Evolutionary conservation across 64 coral and sea anemone genomes (phyloP).

Genomic region (Hydrozoanthus tunicans): DNA sequence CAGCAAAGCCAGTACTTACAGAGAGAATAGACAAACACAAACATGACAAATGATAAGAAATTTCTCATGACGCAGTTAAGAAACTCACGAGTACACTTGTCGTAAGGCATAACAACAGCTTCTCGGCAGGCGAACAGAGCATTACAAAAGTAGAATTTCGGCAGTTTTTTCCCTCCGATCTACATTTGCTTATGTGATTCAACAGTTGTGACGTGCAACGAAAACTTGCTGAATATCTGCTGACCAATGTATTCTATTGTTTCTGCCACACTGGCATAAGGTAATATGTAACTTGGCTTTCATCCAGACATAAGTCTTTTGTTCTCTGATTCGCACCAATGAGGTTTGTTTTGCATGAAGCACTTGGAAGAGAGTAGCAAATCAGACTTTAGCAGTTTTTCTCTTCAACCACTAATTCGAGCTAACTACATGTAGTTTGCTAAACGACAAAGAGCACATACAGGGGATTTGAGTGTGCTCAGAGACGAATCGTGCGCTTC

Average conservation of each 20-base stretch:
- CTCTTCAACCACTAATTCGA: background rate
- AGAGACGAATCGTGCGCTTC: conserved; percentile 7
- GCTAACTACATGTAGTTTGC: background rate
- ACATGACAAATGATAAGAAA: background rate
- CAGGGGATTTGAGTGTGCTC: background rate
- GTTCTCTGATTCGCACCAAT: conserved; percentile 28
- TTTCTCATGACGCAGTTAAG: conserved; percentile 44
- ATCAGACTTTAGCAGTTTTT: conserved; percentile 1
- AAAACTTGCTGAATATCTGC: background rate
- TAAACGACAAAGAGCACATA: background rate
- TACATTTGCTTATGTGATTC: background rate
- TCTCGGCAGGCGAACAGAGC: background rate
- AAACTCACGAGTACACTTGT: conserved; percentile 17
- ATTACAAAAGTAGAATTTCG: background rate
- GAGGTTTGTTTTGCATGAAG: background rate
- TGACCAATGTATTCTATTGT: conserved; percentile 11
- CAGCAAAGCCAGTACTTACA: conserved; percentile 39
- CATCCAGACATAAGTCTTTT: conserved; percentile 21
- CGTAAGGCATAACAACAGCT: conserved; percentile 17
- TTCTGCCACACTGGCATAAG: background rate
- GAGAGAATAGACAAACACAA: conserved; percentile 52
- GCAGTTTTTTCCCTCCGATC: background rate
- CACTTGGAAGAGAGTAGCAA: background rate
- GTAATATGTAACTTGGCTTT: conserved; percentile 16
- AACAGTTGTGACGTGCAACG: background rate